These are phyloP conservation scores for Leguminivora glycinivorella DNA, from an alignment of 1,140 invertebrate species.

Conservation along the genomic window DNA sequence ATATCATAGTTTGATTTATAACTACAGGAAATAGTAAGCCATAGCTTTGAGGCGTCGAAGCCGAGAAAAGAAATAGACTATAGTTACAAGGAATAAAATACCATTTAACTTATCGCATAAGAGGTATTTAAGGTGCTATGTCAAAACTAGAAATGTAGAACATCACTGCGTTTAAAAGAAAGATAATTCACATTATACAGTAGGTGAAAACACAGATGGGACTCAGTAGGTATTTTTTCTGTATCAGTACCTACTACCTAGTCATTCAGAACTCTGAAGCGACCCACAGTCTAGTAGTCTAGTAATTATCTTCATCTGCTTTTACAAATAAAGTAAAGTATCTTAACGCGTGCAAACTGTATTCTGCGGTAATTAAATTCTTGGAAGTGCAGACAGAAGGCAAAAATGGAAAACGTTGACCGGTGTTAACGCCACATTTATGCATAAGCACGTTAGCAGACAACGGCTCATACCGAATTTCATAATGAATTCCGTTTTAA, in stretches of 20 bases:
- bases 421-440: conserved; percentile 45
- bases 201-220: too few species aligned
- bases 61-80: background rate
- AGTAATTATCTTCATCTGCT: background rate
- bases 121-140: too few species aligned
- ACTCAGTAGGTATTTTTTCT: too few species aligned
- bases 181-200: too few species aligned
- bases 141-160: too few species aligned
- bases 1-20: background rate
- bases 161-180: too few species aligned
- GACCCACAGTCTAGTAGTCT: too few species aligned
- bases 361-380: conserved; percentile 9
- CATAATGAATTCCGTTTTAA: conserved; percentile 49
- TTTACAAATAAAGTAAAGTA: background rate
- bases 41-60: background rate
- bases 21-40: too few species aligned
- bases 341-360: background rate
- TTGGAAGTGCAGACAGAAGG: conserved; percentile 10
- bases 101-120: too few species aligned
- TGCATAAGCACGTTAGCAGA: conserved; percentile 50
- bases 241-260: too few species aligned
- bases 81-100: too few species aligned
- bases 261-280: too few species aligned
- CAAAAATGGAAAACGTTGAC: conserved; percentile 40
- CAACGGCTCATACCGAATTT: conserved; percentile 43